Percentiles rank a stretch among this genome's conserved stretches.
These are phyloP conservation scores for Dendrolimus punctatus DNA, from an alignment of 1,140 invertebrate genomes.

Conservation along the genomic window DNA sequence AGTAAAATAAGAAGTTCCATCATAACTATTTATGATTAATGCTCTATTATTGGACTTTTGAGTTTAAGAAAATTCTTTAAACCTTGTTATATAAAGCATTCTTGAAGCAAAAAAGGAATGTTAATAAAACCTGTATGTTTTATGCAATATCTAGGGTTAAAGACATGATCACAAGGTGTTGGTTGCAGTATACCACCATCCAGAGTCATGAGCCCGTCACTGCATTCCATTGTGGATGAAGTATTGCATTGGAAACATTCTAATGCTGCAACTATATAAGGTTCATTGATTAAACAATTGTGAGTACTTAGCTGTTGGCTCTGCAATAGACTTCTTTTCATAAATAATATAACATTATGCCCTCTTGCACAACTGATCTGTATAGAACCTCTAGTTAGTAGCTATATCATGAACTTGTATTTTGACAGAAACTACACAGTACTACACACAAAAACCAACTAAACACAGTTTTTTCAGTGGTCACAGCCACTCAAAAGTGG, in stretches of 20 bases:
- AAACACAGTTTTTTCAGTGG: too few species aligned
- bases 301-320: conserved; percentile 4
- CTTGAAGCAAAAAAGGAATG: background rate
- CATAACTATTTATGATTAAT: too few species aligned
- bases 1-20: too few species aligned
- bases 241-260: conserved; percentile 90
- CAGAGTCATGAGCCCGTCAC: conserved; percentile 79
- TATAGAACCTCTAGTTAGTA: too few species aligned
- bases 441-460: too few species aligned
- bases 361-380: too few species aligned
- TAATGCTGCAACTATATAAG: conserved; percentile 71
- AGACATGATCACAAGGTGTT: conserved; percentile 81
- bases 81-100: background rate
- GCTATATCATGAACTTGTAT: too few species aligned
- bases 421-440: too few species aligned
- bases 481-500: too few species aligned
- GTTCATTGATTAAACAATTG: background rate
- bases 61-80: conserved; percentile 1
- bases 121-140: conserved; percentile 76
- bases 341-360: too few species aligned
- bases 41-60: too few species aligned
- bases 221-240: conserved; percentile 80
- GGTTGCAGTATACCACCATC: conserved; percentile 74
- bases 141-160: conserved; percentile 88
- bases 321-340: too few species aligned